phyloP scores from a whole-genome alignment of 2,113 vertebrate species.

The Phylloscopus whistleri region DNA sequence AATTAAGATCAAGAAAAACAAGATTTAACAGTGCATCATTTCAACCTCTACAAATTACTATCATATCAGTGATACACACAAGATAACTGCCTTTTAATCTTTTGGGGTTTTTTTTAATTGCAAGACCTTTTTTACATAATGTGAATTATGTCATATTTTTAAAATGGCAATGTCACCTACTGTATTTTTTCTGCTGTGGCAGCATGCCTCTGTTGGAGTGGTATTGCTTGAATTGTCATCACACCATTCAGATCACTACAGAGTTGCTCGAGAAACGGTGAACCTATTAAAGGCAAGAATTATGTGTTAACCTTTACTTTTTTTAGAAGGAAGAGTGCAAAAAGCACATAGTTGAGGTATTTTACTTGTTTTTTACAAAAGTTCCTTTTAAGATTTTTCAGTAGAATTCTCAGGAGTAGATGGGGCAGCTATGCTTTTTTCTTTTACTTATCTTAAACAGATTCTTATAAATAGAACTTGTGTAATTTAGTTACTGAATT shows the following conservation, averaged over 20 bases:
- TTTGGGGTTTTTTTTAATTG: not conserved
- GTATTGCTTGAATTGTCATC: constrained; percentile 87
- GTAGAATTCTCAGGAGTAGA: not conserved
- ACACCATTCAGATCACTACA: constrained; percentile 78
- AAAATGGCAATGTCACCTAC: constrained; percentile 61
- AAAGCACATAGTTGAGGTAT: not conserved
- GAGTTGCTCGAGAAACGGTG: constrained; percentile 69
- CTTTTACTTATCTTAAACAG: not conserved
- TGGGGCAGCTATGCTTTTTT: not conserved
- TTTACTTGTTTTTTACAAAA: not conserved
- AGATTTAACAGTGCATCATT: not conserved
- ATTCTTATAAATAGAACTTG: not conserved
- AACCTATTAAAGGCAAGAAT: constrained; percentile 50
- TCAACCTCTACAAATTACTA: not conserved
- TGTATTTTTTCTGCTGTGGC: constrained; percentile 66
- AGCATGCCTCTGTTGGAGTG: constrained; percentile 79
- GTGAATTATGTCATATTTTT: not conserved
- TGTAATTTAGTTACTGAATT: not conserved
- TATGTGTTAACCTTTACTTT: not conserved
- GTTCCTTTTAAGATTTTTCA: not conserved
- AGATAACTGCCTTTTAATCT: not conserved
- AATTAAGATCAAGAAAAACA: not conserved
- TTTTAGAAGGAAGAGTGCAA: not conserved
- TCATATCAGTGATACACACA: not conserved
- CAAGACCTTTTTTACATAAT: not conserved